These are phyloP conservation scores for Glaucopsyche alexis DNA, from an alignment of 2,888 invertebrate genomes.

Conservation along the genomic window DNA sequence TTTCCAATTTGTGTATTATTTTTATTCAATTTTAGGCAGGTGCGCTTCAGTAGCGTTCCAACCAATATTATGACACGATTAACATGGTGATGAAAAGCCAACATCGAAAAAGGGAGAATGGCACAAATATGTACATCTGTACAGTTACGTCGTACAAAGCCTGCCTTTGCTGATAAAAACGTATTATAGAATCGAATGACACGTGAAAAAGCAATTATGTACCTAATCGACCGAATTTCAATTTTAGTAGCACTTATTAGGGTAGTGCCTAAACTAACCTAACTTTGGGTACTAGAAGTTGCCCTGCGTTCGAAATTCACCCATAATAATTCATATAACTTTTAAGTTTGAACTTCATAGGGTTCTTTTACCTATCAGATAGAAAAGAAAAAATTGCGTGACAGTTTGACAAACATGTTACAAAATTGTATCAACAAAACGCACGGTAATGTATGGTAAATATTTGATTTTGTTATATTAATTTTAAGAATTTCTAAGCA, in stretches of 20 bases:
- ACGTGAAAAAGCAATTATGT: background rate
- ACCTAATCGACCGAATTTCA: background rate
- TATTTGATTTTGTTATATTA: too few species aligned
- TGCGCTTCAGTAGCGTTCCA: slow-evolving; percentile 60
- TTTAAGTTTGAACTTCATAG: too few species aligned
- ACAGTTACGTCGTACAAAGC: background rate
- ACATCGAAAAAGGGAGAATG: slow-evolving; percentile 48
- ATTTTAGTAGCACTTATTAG: background rate
- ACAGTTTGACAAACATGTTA: too few species aligned
- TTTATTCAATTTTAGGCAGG: slow-evolving; percentile 78
- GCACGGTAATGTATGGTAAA: too few species aligned
- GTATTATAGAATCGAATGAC: background rate
- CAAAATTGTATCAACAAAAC: too few species aligned
- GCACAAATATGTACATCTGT: slow-evolving; percentile 36
- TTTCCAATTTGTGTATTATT: slow-evolving; percentile 68
- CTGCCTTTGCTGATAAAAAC: background rate
- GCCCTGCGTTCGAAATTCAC: too few species aligned
- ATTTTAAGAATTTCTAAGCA: too few species aligned
- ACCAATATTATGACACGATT: slow-evolving; percentile 77
- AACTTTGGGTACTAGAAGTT: too few species aligned
- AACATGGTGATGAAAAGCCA: slow-evolving; percentile 79
- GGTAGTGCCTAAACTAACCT: too few species aligned
- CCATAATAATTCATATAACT: too few species aligned
- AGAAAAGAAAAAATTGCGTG: too few species aligned
- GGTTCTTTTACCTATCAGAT: too few species aligned